Evolutionary conservation across 2,113 vertebrate species (phyloP).

Genomic region (Lophius piscatorius): DNA sequence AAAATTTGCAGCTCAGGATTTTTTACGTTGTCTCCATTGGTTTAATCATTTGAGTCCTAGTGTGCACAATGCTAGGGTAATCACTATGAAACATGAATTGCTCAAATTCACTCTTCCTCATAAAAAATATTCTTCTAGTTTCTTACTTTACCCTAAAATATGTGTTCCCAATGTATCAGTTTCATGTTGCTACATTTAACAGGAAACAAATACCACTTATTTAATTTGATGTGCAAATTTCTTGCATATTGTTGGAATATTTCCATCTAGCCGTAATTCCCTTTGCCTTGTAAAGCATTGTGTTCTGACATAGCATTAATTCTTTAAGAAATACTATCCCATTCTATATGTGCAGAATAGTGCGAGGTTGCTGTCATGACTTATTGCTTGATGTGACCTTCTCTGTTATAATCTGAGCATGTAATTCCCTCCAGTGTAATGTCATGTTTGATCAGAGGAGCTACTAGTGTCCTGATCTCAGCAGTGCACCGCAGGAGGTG

Average conservation of each 20-base stretch:
- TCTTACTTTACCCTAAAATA: not conserved
- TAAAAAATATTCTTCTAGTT: too few species aligned
- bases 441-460: conserved; percentile 84
- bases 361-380: conserved; percentile 71
- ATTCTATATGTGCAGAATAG: conserved; percentile 58
- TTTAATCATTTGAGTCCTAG: too few species aligned
- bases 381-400: conserved; percentile 79
- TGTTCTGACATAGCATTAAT: too few species aligned
- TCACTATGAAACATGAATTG: too few species aligned
- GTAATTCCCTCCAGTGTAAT: conserved; percentile 81
- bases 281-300: too few species aligned
- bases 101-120: too few species aligned
- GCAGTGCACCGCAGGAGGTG: conserved; percentile 76
- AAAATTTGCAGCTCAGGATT: too few species aligned
- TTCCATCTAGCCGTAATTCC: conserved; percentile 37
- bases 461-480: conserved; percentile 80
- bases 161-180: not conserved
- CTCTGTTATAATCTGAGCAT: conserved; percentile 79
- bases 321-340: conserved; percentile 63
- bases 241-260: conserved; percentile 1
- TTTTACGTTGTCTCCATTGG: too few species aligned
- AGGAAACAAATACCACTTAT: not conserved
- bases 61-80: not conserved
- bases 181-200: not conserved
- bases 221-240: not conserved